These are phyloP conservation scores for Corbicula japonica DNA, from an alignment of 2,888 invertebrate species.

Conservation along the genomic window DNA sequence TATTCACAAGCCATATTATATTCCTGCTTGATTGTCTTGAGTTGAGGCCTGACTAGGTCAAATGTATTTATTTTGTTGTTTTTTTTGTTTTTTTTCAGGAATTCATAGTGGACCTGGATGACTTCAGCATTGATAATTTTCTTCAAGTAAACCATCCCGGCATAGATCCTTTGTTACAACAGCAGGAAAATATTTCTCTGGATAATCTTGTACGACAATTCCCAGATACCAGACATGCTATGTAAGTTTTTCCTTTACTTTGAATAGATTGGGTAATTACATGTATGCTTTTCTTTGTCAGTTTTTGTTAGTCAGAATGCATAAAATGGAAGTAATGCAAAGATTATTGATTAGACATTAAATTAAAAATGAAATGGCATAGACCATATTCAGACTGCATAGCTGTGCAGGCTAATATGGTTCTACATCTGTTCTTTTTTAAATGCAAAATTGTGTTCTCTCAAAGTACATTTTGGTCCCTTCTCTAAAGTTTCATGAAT, in stretches of 20 bases:
- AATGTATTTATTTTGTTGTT: not conserved
- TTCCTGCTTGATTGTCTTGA: not conserved
- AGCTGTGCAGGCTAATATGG: too few species aligned
- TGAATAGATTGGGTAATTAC: not conserved
- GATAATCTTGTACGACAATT: conserved; percentile 31
- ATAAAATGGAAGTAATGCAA: not conserved
- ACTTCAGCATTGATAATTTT: conserved; percentile 47
- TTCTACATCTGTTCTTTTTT: too few species aligned
- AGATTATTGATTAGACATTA: not conserved
- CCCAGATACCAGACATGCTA: conserved; percentile 50
- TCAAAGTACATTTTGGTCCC: too few species aligned
- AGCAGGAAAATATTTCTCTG: conserved; percentile 2
- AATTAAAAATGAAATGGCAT: too few species aligned
- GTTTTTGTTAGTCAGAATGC: not conserved
- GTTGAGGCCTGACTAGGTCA: not conserved
- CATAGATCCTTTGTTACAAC: conserved; percentile 7
- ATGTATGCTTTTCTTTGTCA: not conserved
- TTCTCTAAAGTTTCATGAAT: too few species aligned
- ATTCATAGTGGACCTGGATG: conserved; percentile 52
- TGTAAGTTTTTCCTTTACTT: conserved; percentile 30
- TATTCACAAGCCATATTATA: not conserved
- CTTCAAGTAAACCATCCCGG: conserved; percentile 34
- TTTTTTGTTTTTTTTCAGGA: conserved; percentile 39
- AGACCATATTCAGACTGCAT: too few species aligned
- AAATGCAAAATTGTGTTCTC: too few species aligned